Percentiles rank a stretch among this genome's conserved stretches.
phyloP scores from a whole-genome alignment of 92 coral and sea anemone species.

The Zoanthus solanderi region DNA sequence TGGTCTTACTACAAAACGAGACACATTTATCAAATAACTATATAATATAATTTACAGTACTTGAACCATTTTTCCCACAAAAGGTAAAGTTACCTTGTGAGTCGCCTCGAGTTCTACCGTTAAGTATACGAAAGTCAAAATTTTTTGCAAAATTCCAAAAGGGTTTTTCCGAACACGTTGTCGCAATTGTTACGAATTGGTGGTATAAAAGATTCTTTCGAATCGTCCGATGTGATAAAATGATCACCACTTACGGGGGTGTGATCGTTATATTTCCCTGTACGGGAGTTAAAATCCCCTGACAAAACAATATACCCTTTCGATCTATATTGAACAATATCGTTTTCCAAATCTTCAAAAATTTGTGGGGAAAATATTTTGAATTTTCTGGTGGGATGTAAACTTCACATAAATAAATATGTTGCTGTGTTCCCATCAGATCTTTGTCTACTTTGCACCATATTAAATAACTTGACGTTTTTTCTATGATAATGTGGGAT shows the following conservation, averaged over 20 bases:
- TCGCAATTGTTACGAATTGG: not conserved
- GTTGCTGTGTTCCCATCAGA: not conserved
- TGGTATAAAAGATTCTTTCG: constrained; percentile 8
- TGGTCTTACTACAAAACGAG: constrained; percentile 40
- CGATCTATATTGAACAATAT: constrained; percentile 5
- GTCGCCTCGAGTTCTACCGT: constrained; percentile 68
- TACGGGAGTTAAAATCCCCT: constrained; percentile 29
- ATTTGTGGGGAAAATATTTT: not conserved
- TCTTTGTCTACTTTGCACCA: constrained; percentile 10
- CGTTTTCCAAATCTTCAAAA: constrained; percentile 12
- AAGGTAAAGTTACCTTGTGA: constrained; percentile 51
- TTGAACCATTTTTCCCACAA: constrained; percentile 54
- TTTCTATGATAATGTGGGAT: not conserved
- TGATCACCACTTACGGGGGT: constrained; percentile 10
- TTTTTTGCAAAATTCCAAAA: constrained; percentile 53
- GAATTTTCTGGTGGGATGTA: constrained; percentile 8
- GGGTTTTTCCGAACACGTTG: not conserved
- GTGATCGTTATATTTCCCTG: constrained; percentile 1
- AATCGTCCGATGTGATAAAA: constrained; percentile 8
- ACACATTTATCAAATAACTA: constrained; percentile 7
- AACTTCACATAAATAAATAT: not conserved
- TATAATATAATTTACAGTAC: constrained; percentile 48
- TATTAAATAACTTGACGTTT: constrained; percentile 10
- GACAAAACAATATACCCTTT: not conserved
- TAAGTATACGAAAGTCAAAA: constrained; percentile 61